Evolutionary conservation across 2,888 invertebrate species (phyloP), one percentile per base, ranked within the genome.

Genomic region (Cephalotes varians): DNA sequence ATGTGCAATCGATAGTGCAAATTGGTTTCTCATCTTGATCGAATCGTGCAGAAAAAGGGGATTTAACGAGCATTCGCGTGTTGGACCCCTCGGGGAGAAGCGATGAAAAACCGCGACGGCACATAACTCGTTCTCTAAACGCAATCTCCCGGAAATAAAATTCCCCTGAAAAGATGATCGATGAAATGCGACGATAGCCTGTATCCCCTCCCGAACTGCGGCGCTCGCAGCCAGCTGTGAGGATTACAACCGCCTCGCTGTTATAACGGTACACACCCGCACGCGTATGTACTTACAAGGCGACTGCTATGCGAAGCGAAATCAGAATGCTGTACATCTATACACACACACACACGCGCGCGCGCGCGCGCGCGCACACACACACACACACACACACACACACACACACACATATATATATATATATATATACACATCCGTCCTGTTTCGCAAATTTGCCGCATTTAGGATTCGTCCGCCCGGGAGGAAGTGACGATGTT

Each of bases 241-340:
- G 86, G 89, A 87, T 87, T 89, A 89, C 84, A 86, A 81, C 82
- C 74, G 89, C 80, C 84, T 83, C 71, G 83, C 82, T 80, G 83
- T 80, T 84, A 80, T 89, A 89, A 89, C 89, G 90, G 89, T 88
- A 89, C 83, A 73, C 81, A 84, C 80, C 86, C 83, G 82, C 87
- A 85, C 71, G 87, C 85, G 84, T 82, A 67, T 74, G 64, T 81
- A 84, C 86, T 81, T 83, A 80, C 76, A 85, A 85, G 81, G 67
- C 65, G 82, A 81, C 82, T 76, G 77, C 67, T 49, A 79, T 60
- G 79, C 69, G 79, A 62, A 84, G 86, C 83, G 72, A 88, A 86
- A 86, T 87, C 86, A 77, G 83, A 86, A 90, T 87, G 87, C 85
- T 83, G 84, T 87, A 80, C 73, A 44, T 7, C n/a, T n/a, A n/a